phyloP scores from a whole-genome alignment of 2,888 invertebrate genomes.

The Tupiocoris notatus region DNA sequence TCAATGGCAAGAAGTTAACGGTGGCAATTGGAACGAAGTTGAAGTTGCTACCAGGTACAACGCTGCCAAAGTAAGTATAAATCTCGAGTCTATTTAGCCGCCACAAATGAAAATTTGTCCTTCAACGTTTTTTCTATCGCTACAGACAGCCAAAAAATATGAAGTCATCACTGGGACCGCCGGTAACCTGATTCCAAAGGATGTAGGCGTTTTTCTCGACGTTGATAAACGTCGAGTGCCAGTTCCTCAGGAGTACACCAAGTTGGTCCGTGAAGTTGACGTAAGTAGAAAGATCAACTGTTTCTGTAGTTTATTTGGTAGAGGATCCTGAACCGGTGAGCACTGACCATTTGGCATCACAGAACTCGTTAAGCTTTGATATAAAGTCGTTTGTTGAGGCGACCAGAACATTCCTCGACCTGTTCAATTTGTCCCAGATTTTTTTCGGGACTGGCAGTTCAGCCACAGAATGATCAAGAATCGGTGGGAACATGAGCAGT shows the following conservation, averaged over 20 bases:
- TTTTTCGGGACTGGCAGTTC: too few species aligned
- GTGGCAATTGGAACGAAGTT: conserved; percentile 50
- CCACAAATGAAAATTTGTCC: too few species aligned
- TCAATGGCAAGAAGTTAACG: conserved; percentile 40
- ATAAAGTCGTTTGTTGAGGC: too few species aligned
- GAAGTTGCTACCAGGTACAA: conserved; percentile 55
- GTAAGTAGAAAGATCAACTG: not conserved
- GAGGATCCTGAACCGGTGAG: too few species aligned
- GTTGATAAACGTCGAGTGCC: conserved; percentile 6
- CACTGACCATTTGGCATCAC: too few species aligned
- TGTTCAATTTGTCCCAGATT: too few species aligned
- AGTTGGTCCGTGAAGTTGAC: conserved; percentile 26
- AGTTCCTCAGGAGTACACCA: conserved; percentile 31
- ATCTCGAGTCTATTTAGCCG: not conserved
- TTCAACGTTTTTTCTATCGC: too few species aligned
- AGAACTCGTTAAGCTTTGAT: too few species aligned
- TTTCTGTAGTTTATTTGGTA: not conserved
- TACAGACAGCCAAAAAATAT: conserved; percentile 30
- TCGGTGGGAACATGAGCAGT: too few species aligned
- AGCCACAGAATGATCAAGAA: too few species aligned
- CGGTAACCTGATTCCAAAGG: conserved; percentile 15
- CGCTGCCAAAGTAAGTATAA: conserved; percentile 52
- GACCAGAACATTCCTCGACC: too few species aligned
- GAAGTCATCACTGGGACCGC: conserved; percentile 36
- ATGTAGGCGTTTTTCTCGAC: conserved; percentile 13